phyloP scores from a whole-genome alignment of 2,797 vertebrate genomes.

The Taenioides sp. region DNA sequence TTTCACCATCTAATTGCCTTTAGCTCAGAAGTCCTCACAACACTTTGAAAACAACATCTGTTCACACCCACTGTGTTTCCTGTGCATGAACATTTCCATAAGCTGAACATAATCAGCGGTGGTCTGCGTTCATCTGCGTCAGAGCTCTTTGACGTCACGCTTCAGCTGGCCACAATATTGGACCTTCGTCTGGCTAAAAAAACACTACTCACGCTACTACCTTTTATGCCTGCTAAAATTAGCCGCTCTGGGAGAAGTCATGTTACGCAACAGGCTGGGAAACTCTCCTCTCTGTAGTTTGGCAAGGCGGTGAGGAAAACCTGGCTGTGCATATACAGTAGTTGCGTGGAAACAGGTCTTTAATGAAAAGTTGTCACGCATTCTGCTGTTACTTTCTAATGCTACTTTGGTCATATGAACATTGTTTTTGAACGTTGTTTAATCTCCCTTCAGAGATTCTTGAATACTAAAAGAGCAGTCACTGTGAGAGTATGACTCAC shows the following conservation, averaged over 20 bases:
- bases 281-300: constrained; percentile 13
- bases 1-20: constrained; percentile 7
- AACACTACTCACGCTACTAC: neutral
- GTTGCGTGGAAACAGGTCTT: neutral
- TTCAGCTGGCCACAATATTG: constrained; percentile 10
- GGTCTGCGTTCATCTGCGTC: neutral
- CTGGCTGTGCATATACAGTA: constrained; percentile 1
- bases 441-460: neutral
- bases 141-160: constrained; percentile 8
- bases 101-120: neutral
- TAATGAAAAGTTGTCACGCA: neutral
- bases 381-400: constrained; percentile 1
- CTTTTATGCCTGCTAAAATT: constrained; percentile 32
- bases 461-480: constrained; percentile 4
- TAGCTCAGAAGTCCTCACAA: constrained; percentile 7
- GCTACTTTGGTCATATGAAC: neutral
- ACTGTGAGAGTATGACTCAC: constrained; percentile 33
- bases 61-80: constrained; percentile 5
- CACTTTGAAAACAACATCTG: constrained; percentile 5
- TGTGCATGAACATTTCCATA: constrained; percentile 14
- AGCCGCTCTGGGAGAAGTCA: constrained; percentile 17
- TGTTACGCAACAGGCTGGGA: constrained; percentile 29
- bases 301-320: constrained; percentile 22
- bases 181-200: constrained; percentile 5
- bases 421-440: neutral